Evolutionary conservation across 2,113 vertebrate genomes (phyloP), one percentile per base, ranked within the genome.

Genomic region (Eonycteris spelaea): DNA sequence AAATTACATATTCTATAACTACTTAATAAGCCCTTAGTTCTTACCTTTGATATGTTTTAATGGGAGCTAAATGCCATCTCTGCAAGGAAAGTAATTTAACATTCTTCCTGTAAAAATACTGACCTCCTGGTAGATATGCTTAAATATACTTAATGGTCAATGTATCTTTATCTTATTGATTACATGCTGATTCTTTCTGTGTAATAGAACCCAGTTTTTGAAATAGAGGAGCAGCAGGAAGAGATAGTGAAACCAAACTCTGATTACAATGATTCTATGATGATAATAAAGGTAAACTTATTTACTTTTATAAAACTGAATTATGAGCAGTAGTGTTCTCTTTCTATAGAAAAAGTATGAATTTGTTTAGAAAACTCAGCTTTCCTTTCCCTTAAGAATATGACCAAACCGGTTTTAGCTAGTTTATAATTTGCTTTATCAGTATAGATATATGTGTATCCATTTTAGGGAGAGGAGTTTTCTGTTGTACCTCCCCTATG

Each of bases 1-100:
- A 97, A 97, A 96, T 95, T 95, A 77, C 59, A 70, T 92, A 86
- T 90, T 96, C 61, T 88, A 21, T 78, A 95, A 96, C 79, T 95
- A 82, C 77, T 95, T 95, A 97, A 95, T 97, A 95, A 94, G 83
- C 93, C 63, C 82, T 94, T 74, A 88, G 48, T 95, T 79, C 91
- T 95, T 95, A 95, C 87, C 92, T 97, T 77, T 95, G 94, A 88
- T 67, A 26, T 7, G 61, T 80, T 59, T 53, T 92, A 90, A 95
- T 90, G 65, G 82, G 53, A 87, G 30, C 45, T 97, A 97, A 90
- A 91, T 74, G 73, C 28, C 77, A 82, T 90, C 92, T 90, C 80
- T 73, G 71, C n/a, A 59, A 74, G 33, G 51, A 91, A 73, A n/a
- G 24, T 84, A 78, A 95, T 91, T 94, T 82, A 90, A 85, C 88